Evolutionary conservation across 1,140 invertebrate species (phyloP).

Genomic region (Eupristina koningsbergeri): DNA sequence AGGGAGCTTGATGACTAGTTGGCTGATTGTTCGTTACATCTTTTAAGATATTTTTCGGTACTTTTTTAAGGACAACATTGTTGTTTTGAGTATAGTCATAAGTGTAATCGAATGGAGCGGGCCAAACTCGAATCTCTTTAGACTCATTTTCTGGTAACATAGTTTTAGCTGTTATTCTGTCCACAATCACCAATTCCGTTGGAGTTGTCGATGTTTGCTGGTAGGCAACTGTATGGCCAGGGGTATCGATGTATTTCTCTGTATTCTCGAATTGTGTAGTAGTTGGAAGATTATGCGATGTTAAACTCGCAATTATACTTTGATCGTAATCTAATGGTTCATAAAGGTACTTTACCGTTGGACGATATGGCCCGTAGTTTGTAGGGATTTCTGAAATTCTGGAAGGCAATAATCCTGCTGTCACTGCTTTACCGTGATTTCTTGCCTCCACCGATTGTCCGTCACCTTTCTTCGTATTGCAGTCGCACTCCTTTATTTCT

Average conservation of each 20-base stretch:
- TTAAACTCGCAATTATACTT: conserved; percentile 39
- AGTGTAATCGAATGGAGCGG: conserved; percentile 64
- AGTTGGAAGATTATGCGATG: conserved; percentile 25
- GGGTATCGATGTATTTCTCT: background rate
- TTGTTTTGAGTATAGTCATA: conserved; percentile 57
- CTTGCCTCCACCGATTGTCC: background rate
- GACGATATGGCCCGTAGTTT: conserved; percentile 6
- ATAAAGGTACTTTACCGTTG: conserved; percentile 15
- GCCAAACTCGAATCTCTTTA: conserved; percentile 61
- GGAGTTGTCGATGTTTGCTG: background rate
- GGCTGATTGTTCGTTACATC: background rate
- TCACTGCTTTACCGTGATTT: background rate
- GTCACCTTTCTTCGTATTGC: conserved; percentile 1
- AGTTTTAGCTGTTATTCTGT: background rate
- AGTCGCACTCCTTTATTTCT: conserved; percentile 17
- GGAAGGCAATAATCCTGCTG: background rate
- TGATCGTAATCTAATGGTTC: conserved; percentile 18
- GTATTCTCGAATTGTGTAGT: background rate
- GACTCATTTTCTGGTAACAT: conserved; percentile 57
- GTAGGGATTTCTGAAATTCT: conserved; percentile 6
- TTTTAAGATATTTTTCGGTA: background rate
- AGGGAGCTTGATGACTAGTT: background rate
- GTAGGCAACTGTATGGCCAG: background rate
- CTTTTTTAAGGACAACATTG: conserved; percentile 20
- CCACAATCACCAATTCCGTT: background rate